Evolutionary conservation across 2,113 vertebrate species (phyloP).

Genomic region (Athene cunicularia): DNA sequence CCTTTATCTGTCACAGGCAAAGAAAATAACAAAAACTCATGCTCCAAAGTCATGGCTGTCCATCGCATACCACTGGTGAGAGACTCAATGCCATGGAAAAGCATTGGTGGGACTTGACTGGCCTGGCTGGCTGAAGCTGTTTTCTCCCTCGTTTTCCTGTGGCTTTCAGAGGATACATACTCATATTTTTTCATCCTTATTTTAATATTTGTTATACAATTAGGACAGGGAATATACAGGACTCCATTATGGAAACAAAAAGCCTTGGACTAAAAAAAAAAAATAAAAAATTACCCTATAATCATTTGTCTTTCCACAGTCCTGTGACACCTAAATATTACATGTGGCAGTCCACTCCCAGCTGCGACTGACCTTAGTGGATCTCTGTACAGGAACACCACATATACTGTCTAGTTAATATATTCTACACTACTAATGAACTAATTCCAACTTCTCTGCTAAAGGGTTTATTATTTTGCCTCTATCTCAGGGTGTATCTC

Average conservation of each 20-base stretch:
- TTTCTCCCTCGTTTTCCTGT: not conserved
- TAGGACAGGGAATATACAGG: not conserved
- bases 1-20: slow-evolving; percentile 69
- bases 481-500: not conserved
- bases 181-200: not conserved
- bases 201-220: not conserved
- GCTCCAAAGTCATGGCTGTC: not conserved
- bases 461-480: not conserved
- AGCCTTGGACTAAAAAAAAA: not conserved
- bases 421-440: not conserved
- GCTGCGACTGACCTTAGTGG: not conserved
- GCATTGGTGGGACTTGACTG: not conserved
- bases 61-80: rapidly evolving
- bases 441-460: not conserved
- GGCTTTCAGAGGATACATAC: not conserved
- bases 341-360: not conserved
- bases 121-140: not conserved
- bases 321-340: not conserved
- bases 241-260: not conserved
- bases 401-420: not conserved
- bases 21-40: not conserved
- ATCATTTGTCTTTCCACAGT: not conserved
- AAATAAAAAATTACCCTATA: not conserved
- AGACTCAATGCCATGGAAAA: rapidly evolving
- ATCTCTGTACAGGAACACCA: not conserved